These are phyloP conservation scores for Andrena praecox DNA, from an alignment of 2,888 invertebrate genomes.

Conservation along the genomic window DNA sequence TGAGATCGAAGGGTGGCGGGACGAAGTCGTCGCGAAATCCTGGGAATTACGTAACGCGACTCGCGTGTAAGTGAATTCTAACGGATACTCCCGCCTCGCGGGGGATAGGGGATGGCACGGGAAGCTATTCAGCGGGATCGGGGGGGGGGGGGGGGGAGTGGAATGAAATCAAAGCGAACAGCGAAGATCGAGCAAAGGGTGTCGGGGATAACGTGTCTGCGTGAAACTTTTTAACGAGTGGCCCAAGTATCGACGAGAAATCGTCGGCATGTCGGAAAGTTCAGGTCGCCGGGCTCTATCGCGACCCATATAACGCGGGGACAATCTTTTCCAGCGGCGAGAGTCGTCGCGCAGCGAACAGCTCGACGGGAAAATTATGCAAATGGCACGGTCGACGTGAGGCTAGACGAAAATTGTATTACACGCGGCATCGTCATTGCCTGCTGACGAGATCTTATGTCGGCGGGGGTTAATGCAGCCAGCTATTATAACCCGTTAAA, in stretches of 20 bases:
- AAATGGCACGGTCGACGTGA: neutral
- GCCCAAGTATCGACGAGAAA: slow-evolving; percentile 19
- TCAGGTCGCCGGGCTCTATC: neutral
- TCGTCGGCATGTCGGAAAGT: slow-evolving; percentile 10
- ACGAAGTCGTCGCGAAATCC: slow-evolving; percentile 36
- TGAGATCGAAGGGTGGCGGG: neutral
- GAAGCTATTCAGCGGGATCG: neutral
- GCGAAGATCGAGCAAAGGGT: neutral
- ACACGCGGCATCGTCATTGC: slow-evolving; percentile 3
- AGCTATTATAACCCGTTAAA: slow-evolving; percentile 57
- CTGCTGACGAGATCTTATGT: slow-evolving; percentile 21
- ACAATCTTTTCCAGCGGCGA: neutral
- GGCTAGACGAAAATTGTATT: slow-evolving; percentile 22
- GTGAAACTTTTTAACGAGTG: slow-evolving; percentile 51
- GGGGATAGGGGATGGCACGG: neutral
- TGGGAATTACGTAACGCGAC: slow-evolving; percentile 46
- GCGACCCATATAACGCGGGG: neutral
- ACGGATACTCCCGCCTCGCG: neutral
- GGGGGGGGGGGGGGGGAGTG: neutral
- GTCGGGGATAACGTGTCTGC: neutral
- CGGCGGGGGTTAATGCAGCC: slow-evolving; percentile 22
- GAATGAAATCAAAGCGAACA: slow-evolving; percentile 42
- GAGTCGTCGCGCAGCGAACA: neutral
- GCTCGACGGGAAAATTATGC: slow-evolving; percentile 29
- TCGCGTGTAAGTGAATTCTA: slow-evolving; percentile 43